Evolutionary conservation across 1,140 invertebrate species (phyloP), one percentile per base, ranked within the genome.

Genomic region (Drosophila watanabei): DNA sequence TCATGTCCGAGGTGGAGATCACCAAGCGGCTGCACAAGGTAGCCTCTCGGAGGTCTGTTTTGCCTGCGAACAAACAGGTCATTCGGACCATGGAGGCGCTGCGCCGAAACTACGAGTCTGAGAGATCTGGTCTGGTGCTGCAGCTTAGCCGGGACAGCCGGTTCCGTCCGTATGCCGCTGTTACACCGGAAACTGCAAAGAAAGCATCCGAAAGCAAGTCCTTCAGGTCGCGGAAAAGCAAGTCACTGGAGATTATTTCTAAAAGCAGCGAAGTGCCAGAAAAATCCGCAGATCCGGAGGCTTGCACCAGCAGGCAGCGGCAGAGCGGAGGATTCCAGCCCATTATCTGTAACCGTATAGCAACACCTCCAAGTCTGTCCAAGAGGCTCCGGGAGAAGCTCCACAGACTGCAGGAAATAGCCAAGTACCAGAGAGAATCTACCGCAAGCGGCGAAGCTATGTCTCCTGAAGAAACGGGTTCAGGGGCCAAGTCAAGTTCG

Each of bases 1-100:
- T 79, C 18, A 79, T 58, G 75, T 41, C 75, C 14, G 75, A 79
- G 51, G 64, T 78, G 51, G 64, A 60, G 14, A 69, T 79, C 28
- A 62, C 58, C 1, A 79, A 63, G 39, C 24, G 37, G 16, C 16
- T 79, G 45, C 75, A 65, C 11, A 56, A 58, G 49, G 13, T 48
- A 2, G 39, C 30, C 37, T 18, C 18, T 8, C 49, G 39, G 30
- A 13, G 9, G 16, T 11, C 14, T 2, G 1, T n/a, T 0, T 24
- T 37, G 28, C 14, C 65, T 8, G 24, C 11, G 11, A 24, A 56
- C 5, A 20, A 16, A 18, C 20, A 51, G 18, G 35, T 70, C 11
- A 45, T 78, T n/a, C 48, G 18, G 1, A 33, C 62, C 8, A 28
- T 79, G 45, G 75, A 78, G 28, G n/a, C 16, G 0, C 43, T 70